phyloP scores from a whole-genome alignment of 92 coral and sea anemone genomes.

The Umimayanthus kanabou region DNA sequence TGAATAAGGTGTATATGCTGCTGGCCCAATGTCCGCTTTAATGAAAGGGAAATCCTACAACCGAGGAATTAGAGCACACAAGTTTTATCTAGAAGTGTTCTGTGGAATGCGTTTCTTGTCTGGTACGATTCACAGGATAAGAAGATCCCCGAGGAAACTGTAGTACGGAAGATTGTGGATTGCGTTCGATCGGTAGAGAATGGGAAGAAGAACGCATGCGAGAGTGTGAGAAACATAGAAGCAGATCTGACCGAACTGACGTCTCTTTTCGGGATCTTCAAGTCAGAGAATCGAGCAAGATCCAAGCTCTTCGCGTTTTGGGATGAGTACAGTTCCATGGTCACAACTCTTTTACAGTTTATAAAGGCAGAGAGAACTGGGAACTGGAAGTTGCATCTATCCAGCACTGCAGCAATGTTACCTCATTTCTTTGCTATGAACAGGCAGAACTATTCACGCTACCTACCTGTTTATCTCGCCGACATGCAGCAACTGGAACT shows the following conservation, averaged over 20 bases:
- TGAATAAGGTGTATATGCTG: too few species aligned
- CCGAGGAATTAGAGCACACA: conserved; percentile 74
- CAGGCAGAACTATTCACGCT: conserved; percentile 65
- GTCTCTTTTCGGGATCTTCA: conserved; percentile 37
- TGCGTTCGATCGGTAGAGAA: conserved; percentile 43
- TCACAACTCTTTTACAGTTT: conserved; percentile 57
- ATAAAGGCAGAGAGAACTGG: too few species aligned
- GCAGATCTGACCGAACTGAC: conserved; percentile 37
- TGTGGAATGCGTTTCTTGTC: too few species aligned
- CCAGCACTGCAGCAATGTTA: conserved; percentile 57
- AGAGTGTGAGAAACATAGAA: conserved; percentile 25
- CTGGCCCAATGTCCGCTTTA: too few species aligned
- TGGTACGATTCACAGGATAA: conserved; percentile 25
- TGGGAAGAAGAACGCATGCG: conserved; percentile 8
- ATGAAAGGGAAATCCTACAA: too few species aligned
- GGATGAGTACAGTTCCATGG: too few species aligned
- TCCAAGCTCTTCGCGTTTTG: too few species aligned
- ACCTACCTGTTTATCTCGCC: conserved; percentile 64
- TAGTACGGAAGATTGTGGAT: conserved; percentile 34
- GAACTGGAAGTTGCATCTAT: conserved; percentile 67
- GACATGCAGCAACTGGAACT: too few species aligned
- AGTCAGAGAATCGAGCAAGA: conserved; percentile 34
- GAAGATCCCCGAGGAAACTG: conserved; percentile 41
- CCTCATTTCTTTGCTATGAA: too few species aligned
- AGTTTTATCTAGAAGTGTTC: conserved; percentile 66